Base-by-base conservation (phyloP, 2,888 invertebrate genomes). In the Herminia tarsipennalis region DNA sequence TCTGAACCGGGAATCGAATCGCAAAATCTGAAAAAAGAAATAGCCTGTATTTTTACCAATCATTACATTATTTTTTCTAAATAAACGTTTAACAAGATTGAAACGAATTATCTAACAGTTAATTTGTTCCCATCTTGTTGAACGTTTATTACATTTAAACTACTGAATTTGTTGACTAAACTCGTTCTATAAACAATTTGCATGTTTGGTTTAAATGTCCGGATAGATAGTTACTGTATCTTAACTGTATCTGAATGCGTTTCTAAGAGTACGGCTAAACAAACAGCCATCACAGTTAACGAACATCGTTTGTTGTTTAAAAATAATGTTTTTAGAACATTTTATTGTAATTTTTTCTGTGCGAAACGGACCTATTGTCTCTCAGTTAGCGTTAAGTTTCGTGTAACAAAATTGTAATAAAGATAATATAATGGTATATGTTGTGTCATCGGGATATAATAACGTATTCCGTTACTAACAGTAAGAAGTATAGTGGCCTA, bases 381-480 rank as follows among this genome's bases (percentile, higher is more conserved):
- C 28, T 21, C 36, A 22, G 36, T 27, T 38, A 60, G 42, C 50
- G 37, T 46, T 45, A 50, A 56, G 38, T 35, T 45, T 64, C 38
- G 45, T 49, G 36, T 13, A 24, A 28, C 36, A 18, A 33, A 27
- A 38, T 14, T 30, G 29, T 60, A 53, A 53, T 25, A 10, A 32
- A 36, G 34, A 45, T 56, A 50, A 44, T 39, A 48, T 25, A 34
- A 17, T 30, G 43, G 38, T 40, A 46, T 30, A 35, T 47, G 55
- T 65, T 53, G 75, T 85, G 80, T 80, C 83, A 82, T 80, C 73
- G 74, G 59, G 56, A 73, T 67, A 81, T 83, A 83, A 82, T 82
- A 78, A 77, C 73, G 42, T 60, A 70, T 80, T 68, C 88, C 87
- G 87, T 88, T 88, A 88, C 53, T 79, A 81, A 81, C 81, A 76